These are phyloP conservation scores for Aphelocoma coerulescens DNA, from an alignment of 2,113 vertebrate genomes.

Conservation along the genomic window DNA sequence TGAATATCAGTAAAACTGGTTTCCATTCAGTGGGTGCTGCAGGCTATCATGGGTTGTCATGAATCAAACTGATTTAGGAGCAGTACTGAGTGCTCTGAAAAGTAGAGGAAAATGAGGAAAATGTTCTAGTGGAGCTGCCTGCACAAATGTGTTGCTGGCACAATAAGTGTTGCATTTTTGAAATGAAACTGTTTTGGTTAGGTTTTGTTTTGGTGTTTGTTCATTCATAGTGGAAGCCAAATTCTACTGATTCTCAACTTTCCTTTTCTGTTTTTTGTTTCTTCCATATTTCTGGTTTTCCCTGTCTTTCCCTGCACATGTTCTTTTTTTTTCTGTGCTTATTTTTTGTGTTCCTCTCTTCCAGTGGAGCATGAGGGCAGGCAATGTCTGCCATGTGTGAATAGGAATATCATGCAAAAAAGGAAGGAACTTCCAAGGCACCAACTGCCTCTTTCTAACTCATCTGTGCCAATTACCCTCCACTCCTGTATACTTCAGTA, in stretches of 20 bases:
- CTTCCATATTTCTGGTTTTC: neutral
- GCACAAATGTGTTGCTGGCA: neutral
- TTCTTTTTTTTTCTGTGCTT: neutral
- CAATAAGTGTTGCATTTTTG: neutral
- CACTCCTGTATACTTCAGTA: neutral
- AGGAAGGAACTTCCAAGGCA: neutral
- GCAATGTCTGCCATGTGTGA: neutral
- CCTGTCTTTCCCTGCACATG: neutral
- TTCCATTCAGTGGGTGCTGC: neutral
- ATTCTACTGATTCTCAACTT: neutral
- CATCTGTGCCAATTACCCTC: neutral
- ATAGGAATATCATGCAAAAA: neutral
- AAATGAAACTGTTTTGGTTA: neutral
- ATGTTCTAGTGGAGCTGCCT: neutral
- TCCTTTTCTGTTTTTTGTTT: neutral
- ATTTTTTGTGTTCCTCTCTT: neutral
- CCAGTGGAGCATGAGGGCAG: neutral
- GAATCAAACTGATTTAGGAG: neutral
- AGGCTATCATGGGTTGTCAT: rapidly evolving
- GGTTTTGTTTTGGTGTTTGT: neutral
- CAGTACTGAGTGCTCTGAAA: neutral
- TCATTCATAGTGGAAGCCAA: neutral
- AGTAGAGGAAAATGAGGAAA: neutral
- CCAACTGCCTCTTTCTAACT: neutral
- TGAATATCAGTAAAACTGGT: neutral